Evolutionary conservation across 2,888 invertebrate species (phyloP).

Genomic region (Helleia helle): DNA sequence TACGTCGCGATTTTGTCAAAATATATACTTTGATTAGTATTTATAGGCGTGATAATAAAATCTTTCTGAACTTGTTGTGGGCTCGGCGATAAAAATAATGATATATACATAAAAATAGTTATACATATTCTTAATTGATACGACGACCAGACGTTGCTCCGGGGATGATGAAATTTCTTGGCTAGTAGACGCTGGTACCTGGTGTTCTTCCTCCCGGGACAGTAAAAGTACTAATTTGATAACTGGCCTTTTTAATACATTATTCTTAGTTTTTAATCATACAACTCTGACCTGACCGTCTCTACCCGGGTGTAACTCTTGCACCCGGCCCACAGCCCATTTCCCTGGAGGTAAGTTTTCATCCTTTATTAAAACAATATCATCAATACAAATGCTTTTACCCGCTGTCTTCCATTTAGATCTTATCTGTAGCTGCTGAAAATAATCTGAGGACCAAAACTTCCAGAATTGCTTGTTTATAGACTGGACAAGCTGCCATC

Average conservation of each 20-base stretch:
- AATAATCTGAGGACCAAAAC: neutral
- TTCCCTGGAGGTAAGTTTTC: conserved; percentile 12
- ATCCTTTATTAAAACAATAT: conserved; percentile 8
- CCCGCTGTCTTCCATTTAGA: neutral
- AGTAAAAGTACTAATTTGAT: neutral
- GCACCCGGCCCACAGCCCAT: conserved; percentile 11
- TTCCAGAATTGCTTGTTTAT: conserved; percentile 2
- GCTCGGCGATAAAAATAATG: conserved; percentile 1
- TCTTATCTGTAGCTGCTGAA: neutral
- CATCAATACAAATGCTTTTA: neutral
- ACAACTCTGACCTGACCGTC: conserved; percentile 9
- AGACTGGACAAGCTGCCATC: neutral
- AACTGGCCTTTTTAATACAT: conserved; percentile 3
- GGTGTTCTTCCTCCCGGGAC: neutral
- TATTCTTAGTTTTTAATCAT: conserved; percentile 2
- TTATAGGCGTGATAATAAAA: conserved; percentile 6
- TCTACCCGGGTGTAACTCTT: conserved; percentile 9
- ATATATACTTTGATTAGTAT: conserved; percentile 7
- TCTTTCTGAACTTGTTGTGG: conserved; percentile 2
- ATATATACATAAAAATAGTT: neutral
- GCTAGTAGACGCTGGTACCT: neutral
- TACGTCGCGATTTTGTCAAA: conserved; percentile 9
- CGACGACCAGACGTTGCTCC: neutral
- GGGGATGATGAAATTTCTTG: no score
- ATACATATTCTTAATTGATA: conserved; percentile 3